Evolutionary conservation across 2,888 invertebrate genomes (phyloP).

Genomic region (Listrodromus nycthemerus): DNA sequence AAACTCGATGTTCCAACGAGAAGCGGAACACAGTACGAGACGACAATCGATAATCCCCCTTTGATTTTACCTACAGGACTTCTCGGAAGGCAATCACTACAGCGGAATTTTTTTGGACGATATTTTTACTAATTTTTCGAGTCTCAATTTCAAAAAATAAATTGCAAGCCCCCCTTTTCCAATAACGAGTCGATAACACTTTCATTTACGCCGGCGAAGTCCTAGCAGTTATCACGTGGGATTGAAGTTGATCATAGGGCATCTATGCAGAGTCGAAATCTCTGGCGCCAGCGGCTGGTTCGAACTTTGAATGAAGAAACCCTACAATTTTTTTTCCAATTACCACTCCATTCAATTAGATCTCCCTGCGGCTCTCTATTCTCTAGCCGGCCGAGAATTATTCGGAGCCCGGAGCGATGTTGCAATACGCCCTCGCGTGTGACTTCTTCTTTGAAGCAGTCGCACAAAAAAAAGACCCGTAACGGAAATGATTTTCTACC

Average conservation of each 20-base stretch:
- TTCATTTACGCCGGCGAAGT: conserved; percentile 8
- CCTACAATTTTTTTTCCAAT: conserved; percentile 52
- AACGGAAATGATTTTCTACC: conserved; percentile 10
- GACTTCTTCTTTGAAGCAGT: neutral
- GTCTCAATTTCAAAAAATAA: neutral
- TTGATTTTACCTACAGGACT: neutral
- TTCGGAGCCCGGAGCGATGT: neutral
- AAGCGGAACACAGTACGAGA: conserved; percentile 2
- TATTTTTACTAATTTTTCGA: neutral
- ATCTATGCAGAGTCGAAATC: neutral
- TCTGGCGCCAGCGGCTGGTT: neutral
- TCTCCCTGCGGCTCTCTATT: conserved; percentile 27
- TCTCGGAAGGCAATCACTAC: neutral
- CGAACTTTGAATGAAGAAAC: conserved; percentile 26
- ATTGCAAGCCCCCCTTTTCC: neutral
- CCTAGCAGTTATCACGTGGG: conserved; percentile 17
- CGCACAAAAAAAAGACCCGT: conserved; percentile 20
- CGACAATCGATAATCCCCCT: conserved; percentile 14
- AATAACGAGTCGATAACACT: neutral
- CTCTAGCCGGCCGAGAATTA: neutral
- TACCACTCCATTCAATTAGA: conserved; percentile 53
- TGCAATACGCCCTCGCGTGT: conserved; percentile 13
- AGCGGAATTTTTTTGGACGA: neutral
- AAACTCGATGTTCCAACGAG: conserved; percentile 34
- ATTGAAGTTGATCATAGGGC: conserved; percentile 28